A percentile compares a stretch with the other conserved stretches of the same genome.
phyloP scores from a whole-genome alignment of 2,797 vertebrate species.

The Toxotes lorentzi region DNA sequence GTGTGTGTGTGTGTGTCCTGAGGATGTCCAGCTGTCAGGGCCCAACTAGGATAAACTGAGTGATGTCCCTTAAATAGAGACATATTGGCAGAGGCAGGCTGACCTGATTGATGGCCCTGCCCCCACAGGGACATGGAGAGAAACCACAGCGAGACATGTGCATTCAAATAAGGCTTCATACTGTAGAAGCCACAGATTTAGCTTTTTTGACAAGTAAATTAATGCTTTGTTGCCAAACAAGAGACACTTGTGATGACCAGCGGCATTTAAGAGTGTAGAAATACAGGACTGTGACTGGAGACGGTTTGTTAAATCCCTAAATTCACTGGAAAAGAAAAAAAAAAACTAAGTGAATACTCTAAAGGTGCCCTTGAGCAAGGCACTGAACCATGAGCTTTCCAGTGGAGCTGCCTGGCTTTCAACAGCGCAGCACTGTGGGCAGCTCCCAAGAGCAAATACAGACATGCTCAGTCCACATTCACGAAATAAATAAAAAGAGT shows the following conservation, averaged over 20 bases:
- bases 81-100: conserved; percentile 49
- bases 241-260: not conserved
- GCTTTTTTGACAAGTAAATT: not conserved
- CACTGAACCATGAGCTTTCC: conserved; percentile 14
- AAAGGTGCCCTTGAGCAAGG: conserved; percentile 43
- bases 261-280: not conserved
- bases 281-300: not conserved
- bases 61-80: conserved; percentile 62
- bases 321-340: not conserved
- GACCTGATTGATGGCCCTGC: conserved; percentile 46
- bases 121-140: conserved; percentile 32
- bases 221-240: not conserved
- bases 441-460: conserved; percentile 19
- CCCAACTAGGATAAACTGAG: conserved; percentile 55
- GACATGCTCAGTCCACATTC: conserved; percentile 2
- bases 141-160: conserved; percentile 17
- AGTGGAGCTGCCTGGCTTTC: conserved; percentile 7
- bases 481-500: conserved; percentile 2
- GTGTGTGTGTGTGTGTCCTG: conserved; percentile 22
- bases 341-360: not conserved
- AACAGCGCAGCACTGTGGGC: not conserved
- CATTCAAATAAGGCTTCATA: conserved; percentile 12
- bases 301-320: conserved; percentile 5
- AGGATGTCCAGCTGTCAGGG: conserved; percentile 61
- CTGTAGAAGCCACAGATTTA: not conserved